A percentile compares a stretch with the other conserved stretches of the same genome.
Conservation (phyloP, 2,113 vertebrate genomes). For the Perca schrenkii region DNA sequence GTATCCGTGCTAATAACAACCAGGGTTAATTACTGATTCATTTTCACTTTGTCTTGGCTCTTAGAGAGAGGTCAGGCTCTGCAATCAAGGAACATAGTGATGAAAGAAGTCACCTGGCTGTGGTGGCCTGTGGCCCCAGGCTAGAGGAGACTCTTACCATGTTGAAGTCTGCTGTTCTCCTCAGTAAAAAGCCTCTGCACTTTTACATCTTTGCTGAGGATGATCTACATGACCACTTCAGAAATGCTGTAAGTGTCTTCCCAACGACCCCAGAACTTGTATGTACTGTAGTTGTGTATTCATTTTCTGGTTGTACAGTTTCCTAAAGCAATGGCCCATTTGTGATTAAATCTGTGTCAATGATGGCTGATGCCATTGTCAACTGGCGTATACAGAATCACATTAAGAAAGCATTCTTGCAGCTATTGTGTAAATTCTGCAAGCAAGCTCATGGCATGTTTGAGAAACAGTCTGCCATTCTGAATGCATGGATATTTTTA, state of each 20-base stretch:
- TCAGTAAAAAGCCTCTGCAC: slow-evolving; percentile 89
- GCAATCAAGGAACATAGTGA: slow-evolving; percentile 19
- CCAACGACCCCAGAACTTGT: neutral
- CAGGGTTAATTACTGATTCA: neutral
- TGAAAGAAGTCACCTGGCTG: slow-evolving; percentile 91
- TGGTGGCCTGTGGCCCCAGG: slow-evolving; percentile 95
- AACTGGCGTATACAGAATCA: neutral
- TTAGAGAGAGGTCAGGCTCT: slow-evolving; percentile 49
- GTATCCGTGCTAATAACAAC: neutral
- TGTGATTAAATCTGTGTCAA: neutral
- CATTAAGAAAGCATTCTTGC: neutral
- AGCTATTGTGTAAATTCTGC: neutral
- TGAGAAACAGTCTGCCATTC: neutral
- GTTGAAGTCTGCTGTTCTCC: slow-evolving; percentile 94
- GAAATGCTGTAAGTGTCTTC: slow-evolving; percentile 84
- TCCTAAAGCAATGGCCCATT: neutral
- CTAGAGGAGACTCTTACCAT: slow-evolving; percentile 95
- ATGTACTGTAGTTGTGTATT: neutral
- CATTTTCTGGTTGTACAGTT: neutral
- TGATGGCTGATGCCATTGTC: neutral
- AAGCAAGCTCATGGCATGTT: neutral
- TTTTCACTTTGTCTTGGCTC: slow-evolving; percentile 28
- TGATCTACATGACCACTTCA: slow-evolving; percentile 90
- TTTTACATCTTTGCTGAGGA: slow-evolving; percentile 98
- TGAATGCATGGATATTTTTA: neutral